Percentiles rank a stretch among this genome's conserved stretches.
These are phyloP conservation scores for Ascaphus truei DNA, from an alignment of 2,113 vertebrate genomes.

Conservation along the genomic window DNA sequence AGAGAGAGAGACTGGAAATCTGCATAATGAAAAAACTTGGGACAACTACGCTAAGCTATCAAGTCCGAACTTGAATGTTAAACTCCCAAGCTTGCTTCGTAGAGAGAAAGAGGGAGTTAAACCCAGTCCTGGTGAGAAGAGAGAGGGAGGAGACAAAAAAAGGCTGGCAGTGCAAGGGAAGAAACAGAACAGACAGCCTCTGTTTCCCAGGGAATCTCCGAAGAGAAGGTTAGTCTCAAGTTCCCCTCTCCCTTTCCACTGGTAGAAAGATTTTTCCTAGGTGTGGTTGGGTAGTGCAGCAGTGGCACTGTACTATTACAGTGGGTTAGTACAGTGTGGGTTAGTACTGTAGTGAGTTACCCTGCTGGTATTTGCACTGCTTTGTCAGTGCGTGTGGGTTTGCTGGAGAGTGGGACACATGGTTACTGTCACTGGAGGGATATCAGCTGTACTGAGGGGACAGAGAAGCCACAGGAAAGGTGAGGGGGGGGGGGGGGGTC, in stretches of 20 bases:
- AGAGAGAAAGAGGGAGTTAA: conserved; percentile 2
- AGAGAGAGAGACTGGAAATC: background rate
- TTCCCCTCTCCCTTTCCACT: background rate
- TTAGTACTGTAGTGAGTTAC: background rate
- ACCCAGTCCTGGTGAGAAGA: background rate
- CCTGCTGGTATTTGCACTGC: background rate
- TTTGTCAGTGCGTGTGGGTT: background rate
- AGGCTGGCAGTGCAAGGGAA: background rate
- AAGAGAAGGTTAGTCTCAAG: background rate
- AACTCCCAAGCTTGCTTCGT: background rate
- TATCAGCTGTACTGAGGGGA: background rate
- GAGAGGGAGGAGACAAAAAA: background rate
- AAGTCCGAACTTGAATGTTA: conserved; percentile 3
- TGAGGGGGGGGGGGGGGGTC: background rate
- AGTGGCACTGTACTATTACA: too few relatives aligned
- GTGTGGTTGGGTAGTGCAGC: background rate
- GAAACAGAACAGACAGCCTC: background rate
- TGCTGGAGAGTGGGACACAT: background rate
- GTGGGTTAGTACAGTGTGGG: background rate
- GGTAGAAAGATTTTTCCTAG: background rate
- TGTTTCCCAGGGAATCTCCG: conserved; percentile 16
- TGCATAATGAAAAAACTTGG: background rate
- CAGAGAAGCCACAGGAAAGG: background rate
- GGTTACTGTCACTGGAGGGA: background rate
- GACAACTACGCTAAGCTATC: background rate